phyloP scores from a whole-genome alignment of 2,888 invertebrate species.

The Leptura quadrifasciata region DNA sequence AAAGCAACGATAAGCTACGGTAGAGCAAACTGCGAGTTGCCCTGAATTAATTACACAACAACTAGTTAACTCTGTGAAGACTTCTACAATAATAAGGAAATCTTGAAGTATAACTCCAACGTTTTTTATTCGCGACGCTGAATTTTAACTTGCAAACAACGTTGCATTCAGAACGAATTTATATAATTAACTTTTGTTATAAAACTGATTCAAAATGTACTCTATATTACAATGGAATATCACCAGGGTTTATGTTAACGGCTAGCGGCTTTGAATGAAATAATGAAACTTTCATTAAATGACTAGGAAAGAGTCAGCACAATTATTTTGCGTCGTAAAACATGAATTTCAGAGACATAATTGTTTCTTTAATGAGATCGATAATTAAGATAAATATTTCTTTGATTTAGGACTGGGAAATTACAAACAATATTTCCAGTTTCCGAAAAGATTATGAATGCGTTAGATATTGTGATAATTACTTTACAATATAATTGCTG shows the following conservation, averaged over 20 bases:
- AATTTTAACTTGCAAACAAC: not conserved
- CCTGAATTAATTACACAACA: constrained; percentile 7
- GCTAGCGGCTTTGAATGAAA: not conserved
- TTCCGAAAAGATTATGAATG: too few relatives aligned
- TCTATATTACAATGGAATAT: constrained; percentile 1
- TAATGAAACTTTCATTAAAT: not conserved
- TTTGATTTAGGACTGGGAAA: not conserved
- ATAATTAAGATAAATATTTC: not conserved
- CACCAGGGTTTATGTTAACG: not conserved
- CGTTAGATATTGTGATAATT: too few relatives aligned
- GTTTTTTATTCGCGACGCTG: not conserved
- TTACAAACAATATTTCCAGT: not conserved
- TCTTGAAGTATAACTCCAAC: not conserved
- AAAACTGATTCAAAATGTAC: not conserved
- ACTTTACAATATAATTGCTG: too few relatives aligned
- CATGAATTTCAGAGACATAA: not conserved
- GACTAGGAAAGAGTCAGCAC: not conserved
- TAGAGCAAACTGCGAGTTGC: not conserved
- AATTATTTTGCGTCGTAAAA: not conserved
- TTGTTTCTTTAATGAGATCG: not conserved
- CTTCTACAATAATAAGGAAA: not conserved
- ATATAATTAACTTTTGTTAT: constrained; percentile 19
- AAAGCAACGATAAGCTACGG: not conserved
- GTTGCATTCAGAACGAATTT: not conserved
- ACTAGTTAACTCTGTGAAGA: not conserved